Percentiles rank a stretch among this genome's conserved stretches.
Conservation (phyloP, 2,113 vertebrate species). For the Otocyon megalotis region DNA sequence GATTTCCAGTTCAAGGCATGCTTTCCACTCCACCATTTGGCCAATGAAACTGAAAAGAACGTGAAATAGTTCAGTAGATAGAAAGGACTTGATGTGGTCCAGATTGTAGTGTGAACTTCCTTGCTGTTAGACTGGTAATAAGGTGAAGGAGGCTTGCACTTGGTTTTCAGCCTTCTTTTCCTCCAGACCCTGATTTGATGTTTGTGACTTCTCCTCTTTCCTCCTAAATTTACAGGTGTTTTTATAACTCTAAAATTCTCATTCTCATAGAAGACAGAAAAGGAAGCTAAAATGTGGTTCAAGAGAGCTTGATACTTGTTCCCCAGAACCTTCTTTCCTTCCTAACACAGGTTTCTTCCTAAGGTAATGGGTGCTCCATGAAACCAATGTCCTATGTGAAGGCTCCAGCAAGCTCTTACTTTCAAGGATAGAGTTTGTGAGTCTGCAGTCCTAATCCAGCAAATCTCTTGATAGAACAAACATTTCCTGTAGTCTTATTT, state of each 20-base stretch:
- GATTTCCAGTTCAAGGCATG: neutral
- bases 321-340: neutral
- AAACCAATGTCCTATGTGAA: neutral
- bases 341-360: neutral
- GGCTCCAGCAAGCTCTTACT: neutral
- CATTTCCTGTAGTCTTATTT: slow-evolving; percentile 60
- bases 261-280: neutral
- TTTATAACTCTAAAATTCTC: neutral
- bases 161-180: neutral
- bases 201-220: neutral
- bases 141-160: neutral
- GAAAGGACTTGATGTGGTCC: neutral
- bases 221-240: neutral
- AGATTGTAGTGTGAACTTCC: neutral
- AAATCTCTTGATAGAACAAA: slow-evolving; percentile 48
- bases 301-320: neutral
- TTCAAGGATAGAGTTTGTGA: slow-evolving; percentile 9
- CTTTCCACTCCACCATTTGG: neutral
- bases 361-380: neutral
- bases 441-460: slow-evolving; percentile 7
- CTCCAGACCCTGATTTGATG: neutral
- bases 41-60: neutral
- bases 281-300: neutral
- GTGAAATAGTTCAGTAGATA: too few relatives aligned
- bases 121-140: too few relatives aligned